These are phyloP conservation scores for Silurus meridionalis DNA, from an alignment of 2,113 vertebrate species.

Conservation along the genomic window DNA sequence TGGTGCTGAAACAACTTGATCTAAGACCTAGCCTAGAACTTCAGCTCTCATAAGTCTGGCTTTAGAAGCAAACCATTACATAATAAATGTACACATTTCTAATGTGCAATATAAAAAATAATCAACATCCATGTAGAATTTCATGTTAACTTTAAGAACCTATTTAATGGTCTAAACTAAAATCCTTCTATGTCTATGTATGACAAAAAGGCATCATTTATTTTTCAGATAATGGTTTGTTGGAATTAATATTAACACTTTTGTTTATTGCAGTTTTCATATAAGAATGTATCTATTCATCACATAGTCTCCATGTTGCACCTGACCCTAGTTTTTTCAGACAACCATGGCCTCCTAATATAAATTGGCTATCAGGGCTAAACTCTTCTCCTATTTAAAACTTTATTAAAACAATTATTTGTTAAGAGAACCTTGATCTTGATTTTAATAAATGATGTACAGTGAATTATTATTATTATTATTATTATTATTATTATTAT, in stretches of 20 bases:
- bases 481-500: too few relatives aligned
- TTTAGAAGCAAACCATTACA: background rate
- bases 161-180: background rate
- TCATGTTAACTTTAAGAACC: background rate
- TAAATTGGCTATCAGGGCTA: background rate
- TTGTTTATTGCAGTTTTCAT: background rate
- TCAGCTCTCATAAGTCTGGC: background rate
- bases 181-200: background rate
- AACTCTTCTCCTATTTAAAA: background rate
- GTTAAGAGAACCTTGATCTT: background rate
- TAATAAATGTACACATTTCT: background rate
- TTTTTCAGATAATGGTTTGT: background rate
- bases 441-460: background rate
- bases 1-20: background rate
- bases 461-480: background rate
- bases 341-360: background rate
- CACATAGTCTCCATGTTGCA: background rate
- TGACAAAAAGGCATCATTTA: background rate
- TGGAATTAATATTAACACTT: background rate
- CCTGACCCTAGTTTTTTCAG: conserved; percentile 36
- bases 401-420: background rate
- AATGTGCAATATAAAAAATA: background rate
- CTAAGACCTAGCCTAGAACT: background rate
- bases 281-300: background rate
- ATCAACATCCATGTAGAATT: background rate